Base-by-base conservation (phyloP, 2,113 vertebrate genomes). In the Hoplias malabaricus region DNA sequence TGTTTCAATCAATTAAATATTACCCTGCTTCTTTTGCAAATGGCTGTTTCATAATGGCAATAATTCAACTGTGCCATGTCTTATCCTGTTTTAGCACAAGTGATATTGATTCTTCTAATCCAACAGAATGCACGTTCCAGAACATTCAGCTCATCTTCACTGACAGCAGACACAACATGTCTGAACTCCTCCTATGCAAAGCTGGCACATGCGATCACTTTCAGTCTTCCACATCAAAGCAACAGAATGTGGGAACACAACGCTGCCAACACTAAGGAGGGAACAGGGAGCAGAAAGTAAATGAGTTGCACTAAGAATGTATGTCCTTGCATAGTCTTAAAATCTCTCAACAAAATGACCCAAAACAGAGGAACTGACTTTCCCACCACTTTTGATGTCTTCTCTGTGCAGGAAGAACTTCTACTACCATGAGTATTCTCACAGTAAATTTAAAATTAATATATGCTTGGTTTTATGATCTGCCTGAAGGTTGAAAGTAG, bases 81-180 rank as follows among this genome's bases (percentile, higher is more conserved):
- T 74, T 33, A 57, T 11, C 48, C 6, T 23, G 59, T 36, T 63
- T 21, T 33, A 56, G 10, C 62, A 62, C 50, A 53, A 14, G 40
- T 21, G 19, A 65, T 29, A 42, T 53, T 31, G 19, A 50, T 13
- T 4, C 23, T 56, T 67, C 12, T 38, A 69, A 63, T 34, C 63
- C 56, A 73, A n/a, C 36, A 46, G 53, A 78, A 40, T 72, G 48
- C 54, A 56, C 29, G 13, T 73, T 65, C 65, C 40, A 23, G 71
- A 57, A 43, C 54, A 74, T 57, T 61, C 46, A 70, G 38, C 57
- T 65, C 38, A 67, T 75, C 54, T 63, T 36, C 59, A 8, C 40
- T 53, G 61, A 77, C 40, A 31, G 57, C 56, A 82, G 46, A 75
- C 71, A 79, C 46, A 73, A 54, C 62, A 16, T 73, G 81, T 21